Percentiles rank a stretch among this genome's conserved stretches.
phyloP scores from a whole-genome alignment of 2,797 vertebrate genomes.

The Mastacembelus armatus region DNA sequence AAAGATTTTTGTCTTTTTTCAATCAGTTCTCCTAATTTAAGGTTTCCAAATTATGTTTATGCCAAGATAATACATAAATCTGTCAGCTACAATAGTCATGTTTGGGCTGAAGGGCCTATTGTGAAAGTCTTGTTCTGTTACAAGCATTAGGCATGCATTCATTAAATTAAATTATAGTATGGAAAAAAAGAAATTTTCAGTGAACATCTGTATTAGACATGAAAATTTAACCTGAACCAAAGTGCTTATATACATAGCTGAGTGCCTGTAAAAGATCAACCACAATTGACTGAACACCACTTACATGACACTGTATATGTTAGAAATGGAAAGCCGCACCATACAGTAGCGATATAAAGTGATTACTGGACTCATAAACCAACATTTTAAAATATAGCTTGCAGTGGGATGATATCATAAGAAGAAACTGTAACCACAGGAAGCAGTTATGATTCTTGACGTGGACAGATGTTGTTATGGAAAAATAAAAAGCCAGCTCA shows the following conservation, averaged over 20 bases:
- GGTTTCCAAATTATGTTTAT: slow-evolving; percentile 37
- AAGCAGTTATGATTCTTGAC: slow-evolving; percentile 51
- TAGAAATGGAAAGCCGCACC: slow-evolving; percentile 55
- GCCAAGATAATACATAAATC: slow-evolving; percentile 43
- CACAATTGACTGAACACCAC: slow-evolving; percentile 50
- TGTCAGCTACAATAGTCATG: slow-evolving; percentile 33
- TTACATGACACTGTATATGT: slow-evolving; percentile 41
- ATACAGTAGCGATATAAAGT: slow-evolving; percentile 37
- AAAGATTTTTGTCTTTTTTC: slow-evolving; percentile 17
- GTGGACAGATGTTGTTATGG: slow-evolving; percentile 23
- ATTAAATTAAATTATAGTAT: slow-evolving; percentile 41
- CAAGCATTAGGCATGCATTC: slow-evolving; percentile 46
- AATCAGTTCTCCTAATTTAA: slow-evolving; percentile 23
- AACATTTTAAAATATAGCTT: slow-evolving; percentile 44
- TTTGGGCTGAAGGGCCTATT: slow-evolving; percentile 28
- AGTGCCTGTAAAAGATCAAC: slow-evolving; percentile 54
- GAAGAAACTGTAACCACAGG: slow-evolving; percentile 56
- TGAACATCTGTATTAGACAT: slow-evolving; percentile 52
- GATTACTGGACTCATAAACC: slow-evolving; percentile 55
- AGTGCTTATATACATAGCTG: slow-evolving; percentile 41
- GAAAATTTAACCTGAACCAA: slow-evolving; percentile 42
- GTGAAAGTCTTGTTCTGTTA: slow-evolving; percentile 47
- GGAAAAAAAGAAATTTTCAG: slow-evolving; percentile 33
- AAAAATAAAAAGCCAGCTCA: slow-evolving; percentile 29
- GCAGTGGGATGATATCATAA: slow-evolving; percentile 39